Percentiles rank a stretch among this genome's conserved stretches.
phyloP scores from a whole-genome alignment of 2,888 invertebrate species.

The Drosophila atroscutellata region DNA sequence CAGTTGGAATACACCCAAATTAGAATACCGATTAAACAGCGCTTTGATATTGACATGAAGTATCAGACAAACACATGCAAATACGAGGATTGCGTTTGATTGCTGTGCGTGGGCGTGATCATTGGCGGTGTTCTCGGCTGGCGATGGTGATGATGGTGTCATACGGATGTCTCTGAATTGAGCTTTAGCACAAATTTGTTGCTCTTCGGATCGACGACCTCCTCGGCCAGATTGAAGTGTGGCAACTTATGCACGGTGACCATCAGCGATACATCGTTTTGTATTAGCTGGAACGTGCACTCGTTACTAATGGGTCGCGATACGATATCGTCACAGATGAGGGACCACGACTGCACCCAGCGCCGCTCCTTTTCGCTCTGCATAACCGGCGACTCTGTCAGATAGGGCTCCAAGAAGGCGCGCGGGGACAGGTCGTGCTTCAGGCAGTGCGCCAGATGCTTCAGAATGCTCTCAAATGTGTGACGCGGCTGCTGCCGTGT shows the following conservation, averaged over 20 bases:
- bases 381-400: constrained; percentile 93
- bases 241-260: constrained; percentile 95
- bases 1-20: not conserved
- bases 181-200: constrained; percentile 97
- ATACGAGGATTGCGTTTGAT: constrained; percentile 84
- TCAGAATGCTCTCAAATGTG: constrained; percentile 96
- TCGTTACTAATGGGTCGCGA: constrained; percentile 94
- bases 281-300: constrained; percentile 95
- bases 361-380: constrained; percentile 93
- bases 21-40: constrained; percentile 16
- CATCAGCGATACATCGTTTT: constrained; percentile 96
- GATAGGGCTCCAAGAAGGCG: constrained; percentile 97
- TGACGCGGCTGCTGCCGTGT: constrained; percentile 98
- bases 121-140: constrained; percentile 60
- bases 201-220: constrained; percentile 97
- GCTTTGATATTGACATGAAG: not conserved
- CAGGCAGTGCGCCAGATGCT: constrained; percentile 95
- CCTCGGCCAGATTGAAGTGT: constrained; percentile 97
- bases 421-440: constrained; percentile 97
- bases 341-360: constrained; percentile 96
- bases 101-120: constrained; percentile 82
- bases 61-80: constrained; percentile 83
- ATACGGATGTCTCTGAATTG: constrained; percentile 98
- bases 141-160: constrained; percentile 85
- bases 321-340: constrained; percentile 96